phyloP scores from a whole-genome alignment of 2,113 vertebrate species.

The Murina feae region DNA sequence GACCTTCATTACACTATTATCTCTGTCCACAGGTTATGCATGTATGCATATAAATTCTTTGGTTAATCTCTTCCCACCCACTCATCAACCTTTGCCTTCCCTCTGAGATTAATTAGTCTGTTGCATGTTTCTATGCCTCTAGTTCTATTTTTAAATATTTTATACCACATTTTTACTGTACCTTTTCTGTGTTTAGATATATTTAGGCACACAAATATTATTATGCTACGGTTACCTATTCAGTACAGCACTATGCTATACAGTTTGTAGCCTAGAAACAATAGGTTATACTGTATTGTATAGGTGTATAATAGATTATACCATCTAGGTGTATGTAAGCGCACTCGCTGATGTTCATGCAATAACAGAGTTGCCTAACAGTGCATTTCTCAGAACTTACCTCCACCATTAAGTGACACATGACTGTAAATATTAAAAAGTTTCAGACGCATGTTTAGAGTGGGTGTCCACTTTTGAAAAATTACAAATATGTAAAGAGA shows the following conservation, averaged over 20 bases:
- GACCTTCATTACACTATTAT: too few species aligned
- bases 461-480: neutral
- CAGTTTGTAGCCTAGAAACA: neutral
- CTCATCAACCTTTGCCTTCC: too few species aligned
- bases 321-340: neutral
- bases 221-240: neutral
- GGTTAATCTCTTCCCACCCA: too few species aligned
- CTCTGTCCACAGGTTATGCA: too few species aligned
- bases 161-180: neutral
- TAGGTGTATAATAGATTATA: neutral
- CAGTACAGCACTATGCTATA: neutral
- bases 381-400: neutral
- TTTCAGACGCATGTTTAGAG: neutral
- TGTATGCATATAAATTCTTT: too few species aligned
- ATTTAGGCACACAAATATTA: neutral
- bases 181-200: neutral
- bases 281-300: too few species aligned
- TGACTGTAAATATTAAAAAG: neutral
- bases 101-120: too few species aligned
- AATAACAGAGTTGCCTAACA: neutral
- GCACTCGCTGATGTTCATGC: neutral
- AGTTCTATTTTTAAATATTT: neutral
- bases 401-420: neutral
- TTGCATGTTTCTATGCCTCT: too few species aligned
- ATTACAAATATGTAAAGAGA: neutral